Conservation (phyloP, 1,140 invertebrate species). For the Penaeus indicus region DNA sequence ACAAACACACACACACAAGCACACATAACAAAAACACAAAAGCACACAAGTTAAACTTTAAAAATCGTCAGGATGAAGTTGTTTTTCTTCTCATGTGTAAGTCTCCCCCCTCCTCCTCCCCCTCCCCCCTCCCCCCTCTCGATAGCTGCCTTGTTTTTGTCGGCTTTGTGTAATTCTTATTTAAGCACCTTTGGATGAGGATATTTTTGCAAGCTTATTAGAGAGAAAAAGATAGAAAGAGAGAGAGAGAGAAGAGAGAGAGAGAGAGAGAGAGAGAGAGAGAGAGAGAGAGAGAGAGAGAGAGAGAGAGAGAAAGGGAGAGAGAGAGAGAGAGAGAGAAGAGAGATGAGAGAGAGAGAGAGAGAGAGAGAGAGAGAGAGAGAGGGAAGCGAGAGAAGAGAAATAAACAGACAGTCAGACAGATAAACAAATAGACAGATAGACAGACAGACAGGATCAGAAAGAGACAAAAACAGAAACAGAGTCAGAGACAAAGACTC, state of each 20-base stretch:
- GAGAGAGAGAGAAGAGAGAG: background rate
- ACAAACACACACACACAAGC: too few species aligned
- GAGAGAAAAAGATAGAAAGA: background rate
- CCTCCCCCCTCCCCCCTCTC: too few species aligned
- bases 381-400: background rate
- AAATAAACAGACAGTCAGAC: background rate
- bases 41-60: too few species aligned
- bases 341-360: background rate
- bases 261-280: background rate
- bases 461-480: background rate
- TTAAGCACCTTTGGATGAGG: too few species aligned
- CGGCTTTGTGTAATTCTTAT: too few species aligned
- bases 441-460: constrained; percentile 22
- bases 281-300: background rate
- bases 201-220: too few species aligned
- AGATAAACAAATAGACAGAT: constrained; percentile 1
- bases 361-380: constrained; percentile 32
- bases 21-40: too few species aligned
- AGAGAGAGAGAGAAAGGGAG: background rate
- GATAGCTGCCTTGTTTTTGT: too few species aligned
- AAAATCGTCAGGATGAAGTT: too few species aligned
- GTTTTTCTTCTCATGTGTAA: too few species aligned
- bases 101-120: too few species aligned
- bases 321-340: background rate
- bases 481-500: background rate